phyloP scores from a whole-genome alignment of 2,797 vertebrate species.

The Caiman crocodilus region DNA sequence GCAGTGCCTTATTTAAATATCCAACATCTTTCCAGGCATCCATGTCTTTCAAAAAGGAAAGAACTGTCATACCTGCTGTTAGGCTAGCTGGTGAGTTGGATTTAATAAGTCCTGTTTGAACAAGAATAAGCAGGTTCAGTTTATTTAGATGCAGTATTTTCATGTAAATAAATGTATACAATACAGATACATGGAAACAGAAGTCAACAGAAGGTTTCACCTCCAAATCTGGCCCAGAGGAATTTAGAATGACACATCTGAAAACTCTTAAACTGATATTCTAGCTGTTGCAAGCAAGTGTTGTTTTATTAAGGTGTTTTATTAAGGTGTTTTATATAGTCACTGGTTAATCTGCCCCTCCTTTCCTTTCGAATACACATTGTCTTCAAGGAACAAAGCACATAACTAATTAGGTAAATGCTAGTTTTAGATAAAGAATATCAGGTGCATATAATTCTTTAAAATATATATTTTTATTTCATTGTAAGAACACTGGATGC shows the following conservation, averaged over 20 bases:
- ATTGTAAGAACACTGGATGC: background rate
- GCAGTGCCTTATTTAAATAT: conserved; percentile 61
- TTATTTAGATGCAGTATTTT: background rate
- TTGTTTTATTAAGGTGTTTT: background rate
- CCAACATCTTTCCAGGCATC: conserved; percentile 39
- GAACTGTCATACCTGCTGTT: background rate
- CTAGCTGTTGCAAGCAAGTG: background rate
- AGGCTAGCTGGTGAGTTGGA: background rate
- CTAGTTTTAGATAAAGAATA: background rate
- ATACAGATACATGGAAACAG: background rate
- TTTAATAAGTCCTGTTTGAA: background rate
- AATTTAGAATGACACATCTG: background rate
- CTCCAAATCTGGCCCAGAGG: background rate
- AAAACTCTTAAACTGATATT: background rate
- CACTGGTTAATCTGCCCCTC: background rate
- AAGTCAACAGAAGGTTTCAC: background rate
- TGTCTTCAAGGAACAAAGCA: background rate
- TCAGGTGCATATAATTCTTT: background rate
- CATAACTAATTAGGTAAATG: background rate
- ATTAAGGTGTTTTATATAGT: background rate
- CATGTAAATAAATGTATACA: background rate
- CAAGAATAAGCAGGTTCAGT: background rate
- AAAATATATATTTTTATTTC: background rate
- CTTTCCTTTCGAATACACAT: background rate
- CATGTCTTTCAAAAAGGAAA: background rate